Evolutionary conservation across 2,888 invertebrate species (phyloP), one percentile per base, ranked within the genome.

Genomic region (Lithosia quadra): DNA sequence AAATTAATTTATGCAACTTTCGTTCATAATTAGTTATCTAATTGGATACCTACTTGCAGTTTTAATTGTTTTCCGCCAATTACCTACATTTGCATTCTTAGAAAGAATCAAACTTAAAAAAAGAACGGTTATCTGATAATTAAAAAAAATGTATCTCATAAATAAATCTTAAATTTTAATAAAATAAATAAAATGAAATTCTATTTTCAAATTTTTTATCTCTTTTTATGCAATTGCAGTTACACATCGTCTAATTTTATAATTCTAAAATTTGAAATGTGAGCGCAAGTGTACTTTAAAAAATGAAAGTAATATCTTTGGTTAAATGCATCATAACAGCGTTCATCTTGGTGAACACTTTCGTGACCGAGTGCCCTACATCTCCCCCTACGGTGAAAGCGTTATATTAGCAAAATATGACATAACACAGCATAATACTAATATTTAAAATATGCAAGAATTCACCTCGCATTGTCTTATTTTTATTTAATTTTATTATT

Each of bases 331-430:
- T 63, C 56, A 58, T 58, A 43, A 59, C 24, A 62, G 21, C 69
- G 66, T 59, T 55, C 66, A 63, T 61, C 63, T 66, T 43, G 13
- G 43, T 18, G 55, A 49, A 55, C 55, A 66, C 69, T 70, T 67
- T 69, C 69, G 63, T 70, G 69, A 67, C 69, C 69, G 58, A 70
- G 13, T 70, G 66, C 49, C 69, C 69, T 63, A 66, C 53, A 43
- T 70, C 36, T 36, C 63, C 66, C 65, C 11, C 39, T 58, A 56
- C 43, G 63, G 69, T 70, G 69, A 70, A 70, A 70, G 69, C 66
- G 58, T 28, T 33, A 57, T 68, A 65, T 70, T 66, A 66, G 63
- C 63, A 36, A 66, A 69, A 69, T 63, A n/a, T 70, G 69, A 70
- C 69, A 70, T 70, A 70, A 70, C 63, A 18, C 36, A 24, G 28